Evolutionary conservation across 2,797 vertebrate species (phyloP), one percentile per base, ranked within the genome.

Genomic region (Falco concolor): DNA sequence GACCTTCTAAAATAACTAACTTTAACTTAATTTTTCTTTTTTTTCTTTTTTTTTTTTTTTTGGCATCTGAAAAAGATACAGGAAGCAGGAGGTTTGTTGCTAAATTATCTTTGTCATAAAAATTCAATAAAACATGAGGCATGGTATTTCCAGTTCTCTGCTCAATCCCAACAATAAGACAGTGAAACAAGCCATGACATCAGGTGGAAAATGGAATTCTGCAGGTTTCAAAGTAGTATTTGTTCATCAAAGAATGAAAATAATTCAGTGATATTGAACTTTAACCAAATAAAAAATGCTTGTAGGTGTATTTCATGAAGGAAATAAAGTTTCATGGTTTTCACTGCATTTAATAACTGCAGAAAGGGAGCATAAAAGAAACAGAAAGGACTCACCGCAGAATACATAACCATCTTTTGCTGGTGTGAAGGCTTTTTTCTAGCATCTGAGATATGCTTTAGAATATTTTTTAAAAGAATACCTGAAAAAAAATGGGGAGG

Each of bases 401-500:
- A 99, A 97, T 99, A 99, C 93, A 98, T 98, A 93, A 98, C 91
- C 88, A 99, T 96, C 94, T 98, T 99, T 84, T 97, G 97, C 65
- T 93, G 40, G 83, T 97, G 97, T n/a, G 96, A 95, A 91, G 97
- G 68, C 60, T 98, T 98, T 64, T 98, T 98, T 64, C 93, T 92
- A 36, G 98, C 98, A 65, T 76, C 95, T 75, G 98, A 98, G 89
- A 99, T 97, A 90, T 98, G 98, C 96, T 97, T 98, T 70, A 99
- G 95, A 95, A 99, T 98, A 89, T 97, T 98, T 61, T 98, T 97
- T 91, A 99, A 87, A 84, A 99, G 97, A 83, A 98, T 73, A 92
- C 98, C 98, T 99, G 95, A 89, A 97, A 98, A 93, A 97, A 95
- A 64, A 96, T 7, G 44, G 17, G 25, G 10, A 89, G 91, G 56